Evolutionary conservation across 2,888 invertebrate genomes (phyloP).

Genomic region (Vannuccia rotundouncinata): DNA sequence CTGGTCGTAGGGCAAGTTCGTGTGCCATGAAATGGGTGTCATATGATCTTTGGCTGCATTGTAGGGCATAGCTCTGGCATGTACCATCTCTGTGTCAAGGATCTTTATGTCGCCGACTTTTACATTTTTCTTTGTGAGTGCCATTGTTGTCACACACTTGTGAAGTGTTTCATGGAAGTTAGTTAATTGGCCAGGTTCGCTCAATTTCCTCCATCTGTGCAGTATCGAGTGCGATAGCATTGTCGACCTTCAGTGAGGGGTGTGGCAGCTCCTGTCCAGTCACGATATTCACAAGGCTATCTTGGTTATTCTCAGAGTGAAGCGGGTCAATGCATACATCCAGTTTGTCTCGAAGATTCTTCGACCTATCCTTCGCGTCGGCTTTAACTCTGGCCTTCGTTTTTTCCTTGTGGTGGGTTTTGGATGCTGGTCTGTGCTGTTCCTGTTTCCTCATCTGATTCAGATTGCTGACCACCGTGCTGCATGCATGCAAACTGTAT

Average conservation of each 20-base stretch:
- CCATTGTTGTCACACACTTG: constrained; percentile 14
- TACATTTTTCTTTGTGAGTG: constrained; percentile 32
- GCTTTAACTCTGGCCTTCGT: constrained; percentile 19
- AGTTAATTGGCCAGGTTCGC: constrained; percentile 31
- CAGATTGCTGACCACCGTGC: constrained; percentile 9
- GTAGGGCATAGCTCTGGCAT: constrained; percentile 38
- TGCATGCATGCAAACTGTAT: constrained; percentile 35
- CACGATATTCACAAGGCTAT: constrained; percentile 32
- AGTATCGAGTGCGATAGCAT: constrained; percentile 30
- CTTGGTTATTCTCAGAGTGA: constrained; percentile 18
- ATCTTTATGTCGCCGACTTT: constrained; percentile 37
- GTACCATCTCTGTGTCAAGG: constrained; percentile 38
- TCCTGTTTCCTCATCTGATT: constrained; percentile 20
- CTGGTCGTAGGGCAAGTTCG: constrained; percentile 34
- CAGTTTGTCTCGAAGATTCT: constrained; percentile 13
- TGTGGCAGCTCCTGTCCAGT: constrained; percentile 32
- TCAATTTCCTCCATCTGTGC: constrained; percentile 35
- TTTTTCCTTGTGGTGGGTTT: constrained; percentile 19
- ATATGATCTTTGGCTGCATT: neutral
- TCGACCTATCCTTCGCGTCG: constrained; percentile 23
- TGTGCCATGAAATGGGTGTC: constrained; percentile 32
- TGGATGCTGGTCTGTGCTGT: constrained; percentile 9
- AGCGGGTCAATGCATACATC: constrained; percentile 1
- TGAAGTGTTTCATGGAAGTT: constrained; percentile 33
- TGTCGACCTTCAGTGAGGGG: constrained; percentile 31